A percentile compares a stretch with the other conserved stretches of the same genome.
Evolutionary conservation across 2,113 vertebrate species (phyloP).

Genomic region (Vombatus ursinus): DNA sequence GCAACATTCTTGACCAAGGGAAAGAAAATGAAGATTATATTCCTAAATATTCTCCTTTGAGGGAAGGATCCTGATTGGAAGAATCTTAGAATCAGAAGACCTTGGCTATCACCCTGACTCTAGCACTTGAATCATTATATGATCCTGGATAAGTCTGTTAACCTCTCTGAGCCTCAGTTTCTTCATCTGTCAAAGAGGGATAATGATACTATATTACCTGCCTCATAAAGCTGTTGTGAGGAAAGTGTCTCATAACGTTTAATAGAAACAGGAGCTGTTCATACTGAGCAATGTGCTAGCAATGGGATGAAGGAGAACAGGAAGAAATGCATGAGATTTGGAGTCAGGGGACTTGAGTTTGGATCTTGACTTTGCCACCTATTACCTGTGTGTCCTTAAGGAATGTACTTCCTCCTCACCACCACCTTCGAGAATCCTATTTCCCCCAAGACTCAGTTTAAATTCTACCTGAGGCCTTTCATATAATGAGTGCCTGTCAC

Average conservation of each 20-base stretch:
- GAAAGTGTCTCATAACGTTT: not conserved
- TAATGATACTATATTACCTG: not conserved
- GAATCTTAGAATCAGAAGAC: not conserved
- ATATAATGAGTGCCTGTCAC: not conserved
- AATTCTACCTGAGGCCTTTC: not conserved
- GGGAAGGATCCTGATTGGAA: not conserved
- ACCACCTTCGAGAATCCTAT: not conserved
- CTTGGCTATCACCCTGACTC: not conserved
- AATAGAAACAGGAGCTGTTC: not conserved
- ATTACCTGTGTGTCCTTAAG: not conserved
- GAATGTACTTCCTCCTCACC: not conserved
- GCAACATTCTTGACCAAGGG: not conserved
- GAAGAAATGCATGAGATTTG: not conserved
- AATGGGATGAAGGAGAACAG: not conserved
- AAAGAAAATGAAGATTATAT: not conserved
- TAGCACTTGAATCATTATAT: not conserved
- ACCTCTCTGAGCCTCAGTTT: not conserved
- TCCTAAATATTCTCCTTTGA: not conserved
- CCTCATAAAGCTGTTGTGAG: not conserved
- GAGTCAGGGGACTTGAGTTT: not conserved
- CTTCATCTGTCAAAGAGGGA: not conserved
- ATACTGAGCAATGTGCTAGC: not conserved
- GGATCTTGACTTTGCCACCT: not conserved
- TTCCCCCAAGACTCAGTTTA: not conserved
- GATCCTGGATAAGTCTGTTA: not conserved